phyloP scores from a whole-genome alignment of 2,888 invertebrate species.

The Caenorhabditis imperialis region DNA sequence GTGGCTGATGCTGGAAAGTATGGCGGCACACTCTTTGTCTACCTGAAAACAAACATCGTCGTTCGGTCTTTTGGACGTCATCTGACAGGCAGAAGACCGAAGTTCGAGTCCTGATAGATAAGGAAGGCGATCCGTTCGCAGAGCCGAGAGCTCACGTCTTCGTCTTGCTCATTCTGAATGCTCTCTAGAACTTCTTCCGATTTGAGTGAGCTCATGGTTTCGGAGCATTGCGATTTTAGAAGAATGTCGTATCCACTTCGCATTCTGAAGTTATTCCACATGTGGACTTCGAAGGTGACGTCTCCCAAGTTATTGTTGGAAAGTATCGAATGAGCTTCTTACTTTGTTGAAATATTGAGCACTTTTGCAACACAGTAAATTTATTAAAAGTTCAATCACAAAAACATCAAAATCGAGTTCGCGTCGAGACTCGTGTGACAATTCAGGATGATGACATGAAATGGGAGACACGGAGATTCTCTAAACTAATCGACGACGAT shows the following conservation, averaged over 20 bases:
- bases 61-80: background rate
- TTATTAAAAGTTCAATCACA: conserved; percentile 44
- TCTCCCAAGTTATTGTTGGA: no score
- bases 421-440: conserved; percentile 4
- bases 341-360: background rate
- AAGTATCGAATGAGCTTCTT: background rate
- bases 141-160: conserved; percentile 26
- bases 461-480: conserved; percentile 1
- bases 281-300: background rate
- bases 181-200: conserved; percentile 3
- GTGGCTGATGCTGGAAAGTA: conserved; percentile 15
- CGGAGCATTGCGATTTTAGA: conserved; percentile 19
- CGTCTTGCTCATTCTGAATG: background rate
- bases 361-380: conserved; percentile 32
- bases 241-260: conserved; percentile 14
- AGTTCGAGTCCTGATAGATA: conserved; percentile 40
- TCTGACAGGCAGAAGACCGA: conserved; percentile 29
- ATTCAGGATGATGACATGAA: background rate
- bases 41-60: conserved; percentile 5
- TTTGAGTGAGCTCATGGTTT: conserved; percentile 13
- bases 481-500: conserved; percentile 17
- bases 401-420: conserved; percentile 16
- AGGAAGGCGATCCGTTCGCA: conserved; percentile 34
- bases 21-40: background rate
- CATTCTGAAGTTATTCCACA: conserved; percentile 20